Evolutionary conservation across 1,140 invertebrate genomes (phyloP), one percentile per base, ranked within the genome.

Genomic region (Drosophila jambulina): DNA sequence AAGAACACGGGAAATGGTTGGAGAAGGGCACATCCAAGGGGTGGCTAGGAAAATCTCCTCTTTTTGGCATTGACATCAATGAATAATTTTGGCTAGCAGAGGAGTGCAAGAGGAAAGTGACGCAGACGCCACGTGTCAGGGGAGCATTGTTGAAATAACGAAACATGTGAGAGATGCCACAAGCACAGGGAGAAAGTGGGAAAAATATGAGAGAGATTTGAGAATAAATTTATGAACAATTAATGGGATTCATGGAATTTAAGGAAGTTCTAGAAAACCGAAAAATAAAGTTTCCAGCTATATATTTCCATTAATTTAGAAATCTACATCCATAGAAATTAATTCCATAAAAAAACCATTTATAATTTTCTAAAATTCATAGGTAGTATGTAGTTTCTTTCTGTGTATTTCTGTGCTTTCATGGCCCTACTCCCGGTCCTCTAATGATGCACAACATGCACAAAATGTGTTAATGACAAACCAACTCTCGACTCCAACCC

Each of bases 381-480:
- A 17, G 4, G 0, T 27, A n/a, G 3, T 0, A 9, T 0, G 0
- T 13, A 48, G 15, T 65, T 43, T 62, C 10, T 34, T 10, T 9
- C 38, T 1, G 57, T 43, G 56, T 34, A 23, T 13, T 17, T n/a
- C n/a, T 10, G 56, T 34, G 27, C 56, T 25, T 64, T 25, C 29
- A 9, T 10, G 8, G 19, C 13, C 51, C 17, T 21, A 9, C 34
- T 32, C 32, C 23, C 13, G 48, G 9, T n/a, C 58, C 62, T 80
- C 72, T 84, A 84, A 84, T 85, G 82, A 84, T 84, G 82, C 69
- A 63, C 77, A 84, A 78, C 77, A 84, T 80, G 77, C 76, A 79
- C 80, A 74, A 78, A 84, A 81, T 85, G 82, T 85, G 82, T 80
- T 84, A 84, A 84, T 85, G 82, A 85, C 67, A 72, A 72, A 72